phyloP scores from a whole-genome alignment of 2,113 vertebrate species.

The Lonchura striata region DNA sequence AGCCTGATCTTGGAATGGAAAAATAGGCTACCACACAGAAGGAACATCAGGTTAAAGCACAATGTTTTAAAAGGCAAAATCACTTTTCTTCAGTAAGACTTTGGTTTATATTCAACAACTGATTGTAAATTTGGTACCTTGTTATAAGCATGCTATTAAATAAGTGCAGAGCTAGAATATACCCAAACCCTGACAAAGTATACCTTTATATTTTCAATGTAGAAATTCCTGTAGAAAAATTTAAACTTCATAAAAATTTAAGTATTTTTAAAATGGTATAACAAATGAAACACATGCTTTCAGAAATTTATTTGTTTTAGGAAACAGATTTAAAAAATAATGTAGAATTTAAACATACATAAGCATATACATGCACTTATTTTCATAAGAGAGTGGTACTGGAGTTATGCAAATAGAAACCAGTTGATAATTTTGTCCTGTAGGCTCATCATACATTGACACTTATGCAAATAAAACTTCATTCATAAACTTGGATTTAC shows the following conservation, averaged over 20 bases:
- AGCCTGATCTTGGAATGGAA: background rate
- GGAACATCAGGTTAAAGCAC: background rate
- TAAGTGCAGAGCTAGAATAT: background rate
- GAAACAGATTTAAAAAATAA: background rate
- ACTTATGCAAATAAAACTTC: background rate
- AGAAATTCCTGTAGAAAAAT: background rate
- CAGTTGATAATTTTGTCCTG: background rate
- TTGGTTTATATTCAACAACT: background rate
- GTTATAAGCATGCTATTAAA: background rate
- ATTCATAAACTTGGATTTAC: conserved; percentile 19
- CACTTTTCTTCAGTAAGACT: background rate
- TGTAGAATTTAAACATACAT: background rate
- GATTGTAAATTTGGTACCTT: background rate
- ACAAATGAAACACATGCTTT: background rate
- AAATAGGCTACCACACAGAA: background rate
- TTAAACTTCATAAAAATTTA: background rate
- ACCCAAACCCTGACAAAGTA: background rate
- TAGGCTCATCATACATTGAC: background rate
- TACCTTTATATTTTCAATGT: background rate
- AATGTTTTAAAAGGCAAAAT: background rate
- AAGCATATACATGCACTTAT: accelerated
- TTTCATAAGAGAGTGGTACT: background rate
- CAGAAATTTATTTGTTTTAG: background rate
- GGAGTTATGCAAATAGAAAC: background rate
- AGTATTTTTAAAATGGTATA: background rate